A percentile compares a stretch with the other conserved stretches of the same genome.
Conservation (phyloP, 2,113 vertebrate genomes). For the Lucifuga dentata region DNA sequence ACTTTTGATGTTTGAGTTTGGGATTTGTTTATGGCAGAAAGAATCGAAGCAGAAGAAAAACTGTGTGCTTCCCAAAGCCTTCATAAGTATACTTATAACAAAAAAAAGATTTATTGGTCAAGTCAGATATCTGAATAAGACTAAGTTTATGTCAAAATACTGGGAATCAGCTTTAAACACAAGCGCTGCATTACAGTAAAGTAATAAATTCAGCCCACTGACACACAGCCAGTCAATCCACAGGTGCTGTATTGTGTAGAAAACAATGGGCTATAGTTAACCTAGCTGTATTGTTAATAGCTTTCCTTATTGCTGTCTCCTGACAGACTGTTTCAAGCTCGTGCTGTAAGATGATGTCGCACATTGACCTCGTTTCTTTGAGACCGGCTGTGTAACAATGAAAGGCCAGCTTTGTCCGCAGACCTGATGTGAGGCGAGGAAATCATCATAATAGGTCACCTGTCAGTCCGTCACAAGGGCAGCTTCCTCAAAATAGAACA, state of each 20-base stretch:
- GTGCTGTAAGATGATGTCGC: slow-evolving; percentile 51
- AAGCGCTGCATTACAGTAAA: slow-evolving; percentile 31
- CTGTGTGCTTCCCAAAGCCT: no score
- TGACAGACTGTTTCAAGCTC: slow-evolving; percentile 32
- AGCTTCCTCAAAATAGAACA: slow-evolving; percentile 31
- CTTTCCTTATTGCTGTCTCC: slow-evolving; percentile 42
- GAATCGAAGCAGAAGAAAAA: no score
- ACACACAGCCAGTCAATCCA: slow-evolving; percentile 20
- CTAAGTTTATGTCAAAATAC: no score
- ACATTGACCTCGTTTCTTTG: slow-evolving; percentile 53
- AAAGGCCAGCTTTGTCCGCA: slow-evolving; percentile 34
- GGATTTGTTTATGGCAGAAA: background rate
- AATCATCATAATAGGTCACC: slow-evolving; percentile 34
- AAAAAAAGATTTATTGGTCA: no score
- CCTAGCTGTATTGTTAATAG: slow-evolving; percentile 49
- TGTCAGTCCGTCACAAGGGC: slow-evolving; percentile 19
- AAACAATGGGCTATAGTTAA: slow-evolving; percentile 61
- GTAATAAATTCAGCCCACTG: slow-evolving; percentile 31
- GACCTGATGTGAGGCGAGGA: slow-evolving; percentile 18
- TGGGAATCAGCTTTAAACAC: slow-evolving; percentile 15
- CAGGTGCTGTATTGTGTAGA: slow-evolving; percentile 51
- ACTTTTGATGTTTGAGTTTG: background rate
- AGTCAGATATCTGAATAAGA: no score
- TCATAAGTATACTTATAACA: no score
- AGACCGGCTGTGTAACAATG: slow-evolving; percentile 44